Percentiles rank a stretch among this genome's conserved stretches.
phyloP scores from a whole-genome alignment of 1,140 invertebrate genomes.

The Akabosia matsudoensis region DNA sequence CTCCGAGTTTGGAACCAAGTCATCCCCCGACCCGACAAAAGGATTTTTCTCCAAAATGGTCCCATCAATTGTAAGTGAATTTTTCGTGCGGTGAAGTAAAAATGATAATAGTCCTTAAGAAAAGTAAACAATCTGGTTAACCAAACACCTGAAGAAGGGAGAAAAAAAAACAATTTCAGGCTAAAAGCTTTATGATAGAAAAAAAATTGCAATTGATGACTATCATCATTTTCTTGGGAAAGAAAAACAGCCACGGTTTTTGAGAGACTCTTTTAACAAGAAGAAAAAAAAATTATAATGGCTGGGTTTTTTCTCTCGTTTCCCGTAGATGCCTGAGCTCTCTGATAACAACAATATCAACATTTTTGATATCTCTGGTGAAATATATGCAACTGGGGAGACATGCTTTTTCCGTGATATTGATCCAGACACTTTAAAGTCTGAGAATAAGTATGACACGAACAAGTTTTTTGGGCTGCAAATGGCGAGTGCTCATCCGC shows the following conservation, averaged over 20 bases:
- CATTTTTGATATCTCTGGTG: slow-evolving; percentile 4
- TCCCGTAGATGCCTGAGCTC: slow-evolving; percentile 10
- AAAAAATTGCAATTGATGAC: too few species aligned
- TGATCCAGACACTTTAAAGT: slow-evolving; percentile 49
- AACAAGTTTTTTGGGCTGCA: slow-evolving; percentile 50
- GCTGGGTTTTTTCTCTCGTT: too few species aligned
- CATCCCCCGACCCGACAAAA: slow-evolving; percentile 50
- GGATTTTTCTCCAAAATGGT: slow-evolving; percentile 47
- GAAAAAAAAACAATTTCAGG: too few species aligned
- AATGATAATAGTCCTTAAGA: too few species aligned
- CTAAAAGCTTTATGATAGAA: too few species aligned
- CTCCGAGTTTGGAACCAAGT: slow-evolving; percentile 50
- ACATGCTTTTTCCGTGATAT: slow-evolving; percentile 37
- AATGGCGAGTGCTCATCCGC: slow-evolving; percentile 51
- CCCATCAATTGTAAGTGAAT: slow-evolving; percentile 42
- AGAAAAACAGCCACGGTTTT: too few species aligned
- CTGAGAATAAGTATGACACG: slow-evolving; percentile 40
- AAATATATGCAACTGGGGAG: slow-evolving; percentile 5
- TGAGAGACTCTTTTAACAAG: too few species aligned
- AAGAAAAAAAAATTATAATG: too few species aligned
- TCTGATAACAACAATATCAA: slow-evolving; percentile 19
- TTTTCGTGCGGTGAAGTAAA: too few species aligned
- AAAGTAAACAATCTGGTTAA: too few species aligned
- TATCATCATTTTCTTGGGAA: background rate
- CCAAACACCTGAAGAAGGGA: too few species aligned